Percentiles rank a stretch among this genome's conserved stretches.
Conservation (phyloP, 92 coral and sea anemone species). For the Meandrina meandrites region DNA sequence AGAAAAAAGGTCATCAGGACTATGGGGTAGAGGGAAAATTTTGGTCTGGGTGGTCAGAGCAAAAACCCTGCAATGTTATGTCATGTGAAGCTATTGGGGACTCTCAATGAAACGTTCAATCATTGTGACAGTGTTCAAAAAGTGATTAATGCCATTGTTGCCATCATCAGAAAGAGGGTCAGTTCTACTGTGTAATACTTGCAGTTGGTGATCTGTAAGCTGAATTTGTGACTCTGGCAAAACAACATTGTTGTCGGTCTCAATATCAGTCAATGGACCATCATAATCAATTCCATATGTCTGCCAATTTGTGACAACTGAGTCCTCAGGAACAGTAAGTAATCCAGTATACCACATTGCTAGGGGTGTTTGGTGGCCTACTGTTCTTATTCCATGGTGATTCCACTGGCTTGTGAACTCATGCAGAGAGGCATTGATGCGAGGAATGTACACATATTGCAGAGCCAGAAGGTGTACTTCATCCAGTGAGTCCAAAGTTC, state of each 20-base stretch:
- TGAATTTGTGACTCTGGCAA: constrained; percentile 58
- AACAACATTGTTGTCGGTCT: constrained; percentile 57
- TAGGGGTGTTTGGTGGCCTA: constrained; percentile 51
- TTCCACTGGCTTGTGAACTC: constrained; percentile 58
- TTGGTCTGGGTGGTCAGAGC: not conserved
- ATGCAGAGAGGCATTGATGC: constrained; percentile 47
- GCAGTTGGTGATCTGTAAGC: constrained; percentile 60
- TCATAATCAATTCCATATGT: constrained; percentile 61
- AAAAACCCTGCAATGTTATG: not conserved
- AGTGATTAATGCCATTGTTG: constrained; percentile 57
- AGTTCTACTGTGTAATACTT: constrained; percentile 36
- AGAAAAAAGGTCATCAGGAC: not conserved
- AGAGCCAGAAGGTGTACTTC: constrained; percentile 56
- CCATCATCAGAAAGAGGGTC: constrained; percentile 71
- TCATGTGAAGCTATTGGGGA: not conserved
- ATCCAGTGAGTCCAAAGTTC: constrained; percentile 43
- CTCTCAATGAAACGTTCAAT: constrained; percentile 33
- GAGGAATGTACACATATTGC: constrained; percentile 39
- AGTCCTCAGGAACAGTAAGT: constrained; percentile 43
- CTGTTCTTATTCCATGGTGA: constrained; percentile 53
- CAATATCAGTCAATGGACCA: constrained; percentile 45
- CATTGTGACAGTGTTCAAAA: constrained; percentile 43
- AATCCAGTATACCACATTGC: constrained; percentile 53
- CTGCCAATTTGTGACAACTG: constrained; percentile 48
- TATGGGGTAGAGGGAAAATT: too few relatives aligned